Percentiles rank a stretch among this genome's conserved stretches.
These are phyloP conservation scores for Epistrophe eligans DNA, from an alignment of 2,888 invertebrate species.

Conservation along the genomic window DNA sequence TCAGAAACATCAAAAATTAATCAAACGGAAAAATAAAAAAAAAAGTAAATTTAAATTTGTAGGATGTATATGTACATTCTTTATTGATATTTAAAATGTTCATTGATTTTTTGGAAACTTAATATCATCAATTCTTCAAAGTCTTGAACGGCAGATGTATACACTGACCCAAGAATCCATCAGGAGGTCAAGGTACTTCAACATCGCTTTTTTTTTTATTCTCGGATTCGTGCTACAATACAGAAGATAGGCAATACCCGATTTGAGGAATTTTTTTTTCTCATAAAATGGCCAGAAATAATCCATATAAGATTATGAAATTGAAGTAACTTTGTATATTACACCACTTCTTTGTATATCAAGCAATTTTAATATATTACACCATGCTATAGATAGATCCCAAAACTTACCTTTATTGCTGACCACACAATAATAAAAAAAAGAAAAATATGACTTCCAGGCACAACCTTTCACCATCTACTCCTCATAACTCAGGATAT, in stretches of 20 bases:
- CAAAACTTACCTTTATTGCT: conserved; percentile 40
- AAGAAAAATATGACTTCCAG: conserved; percentile 9
- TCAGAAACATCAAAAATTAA: background rate
- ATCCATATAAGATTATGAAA: conserved; percentile 3
- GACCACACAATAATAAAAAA: conserved; percentile 9
- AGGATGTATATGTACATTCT: too few species aligned
- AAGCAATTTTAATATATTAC: conserved; percentile 3
- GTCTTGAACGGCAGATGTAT: background rate
- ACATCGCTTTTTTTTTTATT: background rate
- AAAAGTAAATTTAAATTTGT: background rate
- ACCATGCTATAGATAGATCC: background rate
- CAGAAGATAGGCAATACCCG: background rate
- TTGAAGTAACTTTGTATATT: conserved; percentile 2
- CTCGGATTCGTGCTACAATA: background rate
- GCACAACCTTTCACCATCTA: conserved; percentile 17
- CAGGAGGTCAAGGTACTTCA: background rate
- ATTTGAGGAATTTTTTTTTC: background rate
- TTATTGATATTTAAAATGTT: background rate
- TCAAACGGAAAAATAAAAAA: background rate
- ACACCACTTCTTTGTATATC: background rate
- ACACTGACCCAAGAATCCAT: background rate
- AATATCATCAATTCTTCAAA: conserved; percentile 18
- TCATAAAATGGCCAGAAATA: background rate
- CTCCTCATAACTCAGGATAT: conserved; percentile 9
- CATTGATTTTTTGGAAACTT: background rate